Evolutionary conservation across 2,888 invertebrate species (phyloP), one percentile per base, ranked within the genome.

Genomic region (Mesoligia furuncula): DNA sequence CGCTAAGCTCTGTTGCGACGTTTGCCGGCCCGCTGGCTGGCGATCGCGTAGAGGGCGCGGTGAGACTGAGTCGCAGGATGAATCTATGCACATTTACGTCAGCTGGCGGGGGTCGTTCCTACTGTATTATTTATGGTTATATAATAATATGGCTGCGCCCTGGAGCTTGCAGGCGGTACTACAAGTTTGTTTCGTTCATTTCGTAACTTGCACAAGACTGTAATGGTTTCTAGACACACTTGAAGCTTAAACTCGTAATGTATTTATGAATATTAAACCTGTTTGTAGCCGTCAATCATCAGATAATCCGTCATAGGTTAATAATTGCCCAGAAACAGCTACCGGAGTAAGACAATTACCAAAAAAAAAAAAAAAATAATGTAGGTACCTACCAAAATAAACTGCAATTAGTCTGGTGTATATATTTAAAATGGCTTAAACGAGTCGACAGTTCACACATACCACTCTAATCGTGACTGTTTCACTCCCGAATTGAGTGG

Each of bases 61-160:
- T 79, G 67, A 75, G 87, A 84, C 84, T 84, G 85, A 79, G 73
- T 77, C 74, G 78, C 86, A 79, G 84, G 87, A 84, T 75, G 85
- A 86, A 86, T 86, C 86, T 87, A 87, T 87, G 84, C 84, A 84
- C 87, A 87, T 84, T 86, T 87, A 79, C 87, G 84, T 79, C 84
- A 84, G 84, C 65, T 61, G 73, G 79, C 66, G 75, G 73, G 80
- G 84, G 85, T 87, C 75, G 87, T 84, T 75, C 67, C 67, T 75
- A 79, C 84, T 84, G 48, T 84, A 75, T 73, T 73, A 84, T 84
- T 84, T 87, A 87, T 84, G 70, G 87, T 84, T 87, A 87, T 72
- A 75, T 79, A 84, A 79, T 79, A 75, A 66, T 61, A 67, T 64
- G 73, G 66, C 69, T 66, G 87, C 87, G 69, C 80, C 80, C 75